Percentiles rank a stretch among this genome's conserved stretches.
phyloP scores from a whole-genome alignment of 2,113 vertebrate species.

The Nyctereutes procyonoides region DNA sequence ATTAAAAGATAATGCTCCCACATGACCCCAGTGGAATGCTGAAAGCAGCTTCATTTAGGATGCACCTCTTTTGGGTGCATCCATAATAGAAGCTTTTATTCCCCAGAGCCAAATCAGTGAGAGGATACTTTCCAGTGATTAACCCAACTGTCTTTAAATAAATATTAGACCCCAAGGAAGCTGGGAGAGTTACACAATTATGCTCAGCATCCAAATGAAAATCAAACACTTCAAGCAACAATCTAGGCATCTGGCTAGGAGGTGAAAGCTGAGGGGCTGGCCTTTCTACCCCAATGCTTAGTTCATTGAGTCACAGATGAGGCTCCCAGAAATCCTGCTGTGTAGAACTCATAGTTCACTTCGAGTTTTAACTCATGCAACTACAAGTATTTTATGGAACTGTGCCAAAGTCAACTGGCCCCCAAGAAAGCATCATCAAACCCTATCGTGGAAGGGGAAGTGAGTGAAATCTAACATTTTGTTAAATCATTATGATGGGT shows the following conservation, averaged over 20 bases:
- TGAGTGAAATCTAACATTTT: not conserved
- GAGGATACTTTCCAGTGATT: constrained; percentile 35
- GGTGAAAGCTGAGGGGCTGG: not conserved
- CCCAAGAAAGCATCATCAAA: not conserved
- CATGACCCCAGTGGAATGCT: not conserved
- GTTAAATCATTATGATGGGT: not conserved
- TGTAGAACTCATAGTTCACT: not conserved
- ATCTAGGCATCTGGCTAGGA: not conserved
- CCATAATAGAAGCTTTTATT: constrained; percentile 32
- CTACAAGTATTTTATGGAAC: not conserved
- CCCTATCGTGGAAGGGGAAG: not conserved
- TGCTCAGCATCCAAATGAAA: not conserved
- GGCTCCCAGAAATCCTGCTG: not conserved
- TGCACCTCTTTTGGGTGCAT: not conserved
- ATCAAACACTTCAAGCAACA: constrained; percentile 9
- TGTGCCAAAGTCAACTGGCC: not conserved
- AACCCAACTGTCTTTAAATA: constrained; percentile 58
- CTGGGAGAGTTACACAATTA: not conserved
- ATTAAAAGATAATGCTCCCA: not conserved
- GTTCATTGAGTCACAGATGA: not conserved
- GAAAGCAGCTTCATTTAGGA: not conserved
- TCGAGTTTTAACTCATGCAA: not conserved
- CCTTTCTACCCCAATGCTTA: not conserved
- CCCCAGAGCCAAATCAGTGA: constrained; percentile 31
- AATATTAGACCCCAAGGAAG: not conserved